Conservation (phyloP, 1,140 invertebrate genomes). For the Latrodectus geometricus region DNA sequence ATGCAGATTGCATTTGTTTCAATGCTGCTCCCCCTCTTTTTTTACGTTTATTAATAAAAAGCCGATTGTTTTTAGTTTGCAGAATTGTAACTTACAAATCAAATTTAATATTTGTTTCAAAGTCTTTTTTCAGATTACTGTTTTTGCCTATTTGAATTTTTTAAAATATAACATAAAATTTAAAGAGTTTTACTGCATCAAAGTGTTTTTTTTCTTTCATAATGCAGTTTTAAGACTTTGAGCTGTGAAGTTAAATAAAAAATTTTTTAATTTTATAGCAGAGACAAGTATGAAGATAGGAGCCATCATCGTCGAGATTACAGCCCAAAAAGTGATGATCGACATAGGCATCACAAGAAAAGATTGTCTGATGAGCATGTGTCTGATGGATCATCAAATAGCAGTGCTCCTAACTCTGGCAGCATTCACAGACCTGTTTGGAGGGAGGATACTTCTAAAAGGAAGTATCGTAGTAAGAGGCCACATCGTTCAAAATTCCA, state of each 20-base stretch:
- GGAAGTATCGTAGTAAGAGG: constrained; percentile 53
- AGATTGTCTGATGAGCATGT: neutral
- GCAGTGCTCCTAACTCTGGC: constrained; percentile 22
- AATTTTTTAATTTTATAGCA: constrained; percentile 1
- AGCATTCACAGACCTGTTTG: constrained; percentile 46
- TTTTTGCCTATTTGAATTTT: neutral
- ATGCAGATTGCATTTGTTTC: no score
- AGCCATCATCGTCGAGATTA: constrained; percentile 26
- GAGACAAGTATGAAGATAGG: constrained; percentile 26
- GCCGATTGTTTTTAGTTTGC: no score
- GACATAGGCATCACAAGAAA: neutral
- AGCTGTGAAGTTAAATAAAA: neutral
- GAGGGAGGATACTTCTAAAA: constrained; percentile 53
- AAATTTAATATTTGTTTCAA: no score
- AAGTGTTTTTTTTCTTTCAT: neutral
- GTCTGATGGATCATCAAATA: constrained; percentile 36
- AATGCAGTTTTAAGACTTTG: neutral
- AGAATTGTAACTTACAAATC: no score
- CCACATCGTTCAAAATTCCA: constrained; percentile 51
- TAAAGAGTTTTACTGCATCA: neutral
- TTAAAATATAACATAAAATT: neutral
- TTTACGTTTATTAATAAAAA: no score
- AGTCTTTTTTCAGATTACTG: neutral
- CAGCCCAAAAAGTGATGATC: neutral
- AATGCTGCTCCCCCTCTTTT: no score